Conservation (phyloP, 92 coral and sea anemone genomes). For the Palythoa heliodiscus region DNA sequence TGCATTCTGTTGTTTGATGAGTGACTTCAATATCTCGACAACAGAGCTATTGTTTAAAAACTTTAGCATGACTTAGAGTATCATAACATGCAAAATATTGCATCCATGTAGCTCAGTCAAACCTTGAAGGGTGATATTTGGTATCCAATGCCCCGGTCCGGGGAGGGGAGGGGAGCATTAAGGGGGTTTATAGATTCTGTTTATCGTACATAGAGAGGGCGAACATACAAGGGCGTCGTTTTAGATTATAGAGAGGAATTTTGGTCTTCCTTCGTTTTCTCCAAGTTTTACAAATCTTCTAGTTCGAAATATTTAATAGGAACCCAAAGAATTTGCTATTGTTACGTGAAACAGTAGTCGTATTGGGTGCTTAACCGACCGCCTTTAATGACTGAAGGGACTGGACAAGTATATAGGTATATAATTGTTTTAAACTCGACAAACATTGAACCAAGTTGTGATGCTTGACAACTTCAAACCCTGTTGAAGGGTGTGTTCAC, state of each 20-base stretch:
- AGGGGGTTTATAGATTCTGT: constrained; percentile 5
- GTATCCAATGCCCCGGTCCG: not conserved
- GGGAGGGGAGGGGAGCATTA: too few species aligned
- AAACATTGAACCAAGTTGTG: not conserved
- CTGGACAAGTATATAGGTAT: not conserved
- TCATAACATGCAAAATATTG: not conserved
- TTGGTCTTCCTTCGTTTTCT: not conserved
- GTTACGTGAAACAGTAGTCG: not conserved
- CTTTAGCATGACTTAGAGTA: not conserved
- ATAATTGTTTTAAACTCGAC: not conserved
- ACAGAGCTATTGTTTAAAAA: not conserved
- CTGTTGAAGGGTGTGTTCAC: not conserved
- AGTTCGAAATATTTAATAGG: not conserved
- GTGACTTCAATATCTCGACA: not conserved
- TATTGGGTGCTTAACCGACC: not conserved
- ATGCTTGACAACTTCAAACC: not conserved
- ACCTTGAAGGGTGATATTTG: not conserved
- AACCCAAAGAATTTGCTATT: not conserved
- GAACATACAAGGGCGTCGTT: constrained; percentile 20
- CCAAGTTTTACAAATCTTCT: not conserved
- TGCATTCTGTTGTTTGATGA: not conserved
- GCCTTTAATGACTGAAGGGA: not conserved
- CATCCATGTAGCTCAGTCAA: not conserved
- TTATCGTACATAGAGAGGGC: constrained; percentile 21
- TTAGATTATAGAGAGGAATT: constrained; percentile 15